phyloP scores from a whole-genome alignment of 2,113 vertebrate genomes.

The Oceanodroma tethys region DNA sequence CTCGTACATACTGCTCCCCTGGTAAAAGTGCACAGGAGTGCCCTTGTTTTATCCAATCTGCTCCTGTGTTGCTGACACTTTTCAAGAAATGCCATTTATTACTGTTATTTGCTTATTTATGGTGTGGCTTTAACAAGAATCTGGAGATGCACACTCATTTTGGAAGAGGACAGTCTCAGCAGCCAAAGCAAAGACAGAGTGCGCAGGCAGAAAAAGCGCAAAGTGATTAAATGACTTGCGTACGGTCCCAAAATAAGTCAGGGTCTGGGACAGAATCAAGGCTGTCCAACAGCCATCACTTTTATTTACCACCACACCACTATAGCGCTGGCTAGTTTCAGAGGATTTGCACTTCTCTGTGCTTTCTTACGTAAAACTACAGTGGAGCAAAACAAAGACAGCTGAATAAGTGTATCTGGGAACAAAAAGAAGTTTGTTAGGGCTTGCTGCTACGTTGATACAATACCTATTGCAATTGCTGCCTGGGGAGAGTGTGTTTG shows the following conservation, averaged over 20 bases:
- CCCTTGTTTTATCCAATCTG: background rate
- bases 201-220: background rate
- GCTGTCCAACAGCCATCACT: background rate
- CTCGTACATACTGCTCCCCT: rapidly evolving
- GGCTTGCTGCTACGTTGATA: background rate
- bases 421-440: background rate
- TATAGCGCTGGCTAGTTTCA: background rate
- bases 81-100: background rate
- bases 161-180: background rate
- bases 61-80: background rate
- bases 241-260: background rate
- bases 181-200: background rate
- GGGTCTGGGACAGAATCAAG: background rate
- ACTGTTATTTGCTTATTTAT: background rate
- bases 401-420: background rate
- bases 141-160: background rate
- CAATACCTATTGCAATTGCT: background rate
- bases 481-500: background rate
- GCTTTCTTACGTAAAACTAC: background rate
- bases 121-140: background rate
- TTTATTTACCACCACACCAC: background rate
- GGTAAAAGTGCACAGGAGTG: background rate
- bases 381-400: background rate
- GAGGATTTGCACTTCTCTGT: background rate
- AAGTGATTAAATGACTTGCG: background rate